Evolutionary conservation across 2,888 invertebrate species (phyloP), one percentile per base, ranked within the genome.

Genomic region (Noctua janthina): DNA sequence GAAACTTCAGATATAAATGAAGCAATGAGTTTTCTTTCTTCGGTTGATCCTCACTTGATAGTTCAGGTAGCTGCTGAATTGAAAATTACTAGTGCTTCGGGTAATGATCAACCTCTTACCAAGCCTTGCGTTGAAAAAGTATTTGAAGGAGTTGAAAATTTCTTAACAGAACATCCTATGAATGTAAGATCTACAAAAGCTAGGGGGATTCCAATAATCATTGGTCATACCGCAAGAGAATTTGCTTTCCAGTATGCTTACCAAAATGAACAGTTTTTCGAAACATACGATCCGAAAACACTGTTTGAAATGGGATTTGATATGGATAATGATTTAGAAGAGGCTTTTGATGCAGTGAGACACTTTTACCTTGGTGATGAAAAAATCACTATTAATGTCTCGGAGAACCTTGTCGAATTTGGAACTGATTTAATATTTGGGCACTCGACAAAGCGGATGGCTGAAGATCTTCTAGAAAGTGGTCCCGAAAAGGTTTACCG

Each of bases 321-420:
- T 49, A 49, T 49, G 54, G 66, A 54, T 17, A 69, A 80, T 10
- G 67, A 82, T 75, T 67, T 81, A 6, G 67, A 76, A 17, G 74
- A 79, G 0, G 83, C 69, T 49, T 20, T 82, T 17, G 39, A 76
- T 39, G 20, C 10, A n/a, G 72, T 71, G 0, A 62, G 3, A 39
- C 76, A 74, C 13, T 84, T 85, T 67, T 87, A 86, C 46, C 23
- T 86, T 51, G 86, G 86, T 11, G 86, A 87, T 64, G 76, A 86
- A 59, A 46, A 62, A 35, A 64, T 84, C 0, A 78, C 39, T 49
- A 49, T 54, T 0, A 67, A 69, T 67, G 29, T 78, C 1, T 59
- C 59, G 13, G 56, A 75, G 10, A 20, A 77, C 3, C 66, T 87
- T 46, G 13, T 64, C 3, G 64, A 82, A 20, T 76, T 82, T 20